These are phyloP conservation scores for Panulirus ornatus DNA, from an alignment of 1,140 invertebrate species.

Conservation along the genomic window DNA sequence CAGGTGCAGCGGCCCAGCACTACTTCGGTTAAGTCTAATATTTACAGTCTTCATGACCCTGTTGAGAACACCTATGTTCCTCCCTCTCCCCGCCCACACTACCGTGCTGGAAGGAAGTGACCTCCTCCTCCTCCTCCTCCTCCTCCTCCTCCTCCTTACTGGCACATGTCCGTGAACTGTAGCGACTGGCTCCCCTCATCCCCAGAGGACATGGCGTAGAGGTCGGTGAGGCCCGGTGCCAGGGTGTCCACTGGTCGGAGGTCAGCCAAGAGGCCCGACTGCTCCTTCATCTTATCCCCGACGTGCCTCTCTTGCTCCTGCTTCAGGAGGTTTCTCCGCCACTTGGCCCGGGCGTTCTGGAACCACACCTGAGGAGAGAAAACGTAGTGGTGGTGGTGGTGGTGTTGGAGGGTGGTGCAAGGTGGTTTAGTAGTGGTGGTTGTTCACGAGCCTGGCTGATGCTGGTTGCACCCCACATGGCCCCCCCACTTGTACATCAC, in stretches of 20 bases:
- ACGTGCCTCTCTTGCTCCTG: slow-evolving; percentile 72
- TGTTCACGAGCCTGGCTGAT: slow-evolving; percentile 32
- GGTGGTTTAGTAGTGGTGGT: neutral
- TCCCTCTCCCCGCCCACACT: neutral
- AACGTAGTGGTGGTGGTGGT: slow-evolving; percentile 56
- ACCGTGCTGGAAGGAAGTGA: neutral
- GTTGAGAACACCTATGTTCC: neutral
- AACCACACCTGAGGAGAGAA: slow-evolving; percentile 94
- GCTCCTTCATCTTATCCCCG: slow-evolving; percentile 69
- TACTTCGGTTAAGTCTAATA: slow-evolving; percentile 1
- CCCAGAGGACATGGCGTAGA: slow-evolving; percentile 68
- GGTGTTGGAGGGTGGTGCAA: slow-evolving; percentile 22
- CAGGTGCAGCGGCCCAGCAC: neutral
- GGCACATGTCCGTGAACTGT: slow-evolving; percentile 67
- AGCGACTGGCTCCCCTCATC: slow-evolving; percentile 65
- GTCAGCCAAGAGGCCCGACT: slow-evolving; percentile 29
- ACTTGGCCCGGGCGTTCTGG: slow-evolving; percentile 98
- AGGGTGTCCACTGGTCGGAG: slow-evolving; percentile 65
- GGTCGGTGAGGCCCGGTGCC: slow-evolving; percentile 62
- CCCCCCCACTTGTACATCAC: slow-evolving; percentile 21
- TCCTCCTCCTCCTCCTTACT: slow-evolving; percentile 5
- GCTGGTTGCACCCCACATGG: slow-evolving; percentile 22
- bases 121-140: neutral
- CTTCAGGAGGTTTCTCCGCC: slow-evolving; percentile 83
- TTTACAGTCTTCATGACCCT: neutral